phyloP scores from a whole-genome alignment of 2,113 vertebrate species.

The Engystomops pustulosus region DNA sequence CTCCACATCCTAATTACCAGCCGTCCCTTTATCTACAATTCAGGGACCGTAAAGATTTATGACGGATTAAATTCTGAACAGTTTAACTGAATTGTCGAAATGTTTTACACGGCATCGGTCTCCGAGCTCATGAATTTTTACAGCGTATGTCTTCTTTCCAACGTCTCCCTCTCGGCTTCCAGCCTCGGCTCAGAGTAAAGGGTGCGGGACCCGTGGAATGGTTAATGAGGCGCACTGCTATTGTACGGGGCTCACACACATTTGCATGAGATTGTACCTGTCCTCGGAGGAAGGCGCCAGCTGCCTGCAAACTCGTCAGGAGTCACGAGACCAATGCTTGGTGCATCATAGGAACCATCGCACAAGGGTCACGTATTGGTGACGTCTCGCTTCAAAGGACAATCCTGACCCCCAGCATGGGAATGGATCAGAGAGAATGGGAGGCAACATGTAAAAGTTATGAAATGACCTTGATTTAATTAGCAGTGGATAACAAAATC shows the following conservation, averaged over 20 bases:
- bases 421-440: neutral
- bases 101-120: constrained; percentile 46
- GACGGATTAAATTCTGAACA: constrained; percentile 55
- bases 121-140: constrained; percentile 59
- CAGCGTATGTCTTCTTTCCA: constrained; percentile 53
- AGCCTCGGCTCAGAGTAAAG: constrained; percentile 24
- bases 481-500: no score
- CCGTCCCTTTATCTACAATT: constrained; percentile 46
- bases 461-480: neutral
- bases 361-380: neutral
- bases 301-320: constrained; percentile 18
- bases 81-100: constrained; percentile 55
- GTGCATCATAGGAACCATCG: neutral
- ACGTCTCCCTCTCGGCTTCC: constrained; percentile 22
- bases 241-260: neutral
- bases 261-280: constrained; percentile 43
- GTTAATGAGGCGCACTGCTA: constrained; percentile 21
- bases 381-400: neutral
- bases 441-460: neutral
- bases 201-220: constrained; percentile 42
- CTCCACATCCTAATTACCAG: constrained; percentile 34
- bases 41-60: constrained; percentile 57
- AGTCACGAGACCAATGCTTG: neutral
- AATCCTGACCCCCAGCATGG: neutral
- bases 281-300: neutral